phyloP scores from a whole-genome alignment of 2,113 vertebrate species.

The Silurus meridionalis region DNA sequence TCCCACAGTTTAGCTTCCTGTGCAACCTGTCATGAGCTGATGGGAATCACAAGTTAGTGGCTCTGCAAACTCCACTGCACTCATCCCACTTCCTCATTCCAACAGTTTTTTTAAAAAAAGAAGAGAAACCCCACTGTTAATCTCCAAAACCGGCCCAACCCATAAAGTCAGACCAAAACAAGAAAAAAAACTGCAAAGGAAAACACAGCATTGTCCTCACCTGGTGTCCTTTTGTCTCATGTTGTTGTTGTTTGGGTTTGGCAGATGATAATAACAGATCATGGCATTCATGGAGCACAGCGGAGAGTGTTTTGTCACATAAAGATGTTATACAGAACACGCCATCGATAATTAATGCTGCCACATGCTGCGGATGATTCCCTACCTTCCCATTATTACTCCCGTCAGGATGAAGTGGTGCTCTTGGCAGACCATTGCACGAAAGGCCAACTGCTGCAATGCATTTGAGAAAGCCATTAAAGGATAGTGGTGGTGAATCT shows the following conservation, averaged over 20 bases:
- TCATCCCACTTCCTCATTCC: neutral
- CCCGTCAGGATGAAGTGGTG: neutral
- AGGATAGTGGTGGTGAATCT: conserved; percentile 27
- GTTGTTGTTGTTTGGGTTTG: conserved; percentile 25
- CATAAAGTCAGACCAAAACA: conserved; percentile 23
- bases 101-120: neutral
- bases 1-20: conserved; percentile 29
- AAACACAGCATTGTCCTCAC: conserved; percentile 5
- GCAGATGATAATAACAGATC: conserved; percentile 22
- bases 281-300: neutral
- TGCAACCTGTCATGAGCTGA: conserved; percentile 32
- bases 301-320: conserved; percentile 19
- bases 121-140: conserved; percentile 10
- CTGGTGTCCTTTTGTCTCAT: neutral
- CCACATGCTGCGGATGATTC: conserved; percentile 18
- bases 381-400: neutral
- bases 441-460: neutral
- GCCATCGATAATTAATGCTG: conserved; percentile 17
- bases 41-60: conserved; percentile 22
- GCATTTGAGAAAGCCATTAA: conserved; percentile 25
- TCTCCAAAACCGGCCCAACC: neutral
- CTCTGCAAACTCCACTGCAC: neutral
- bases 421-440: neutral
- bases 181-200: neutral
- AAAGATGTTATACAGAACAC: neutral